A percentile compares a stretch with the other conserved stretches of the same genome.
Evolutionary conservation across 2,113 vertebrate genomes (phyloP).

Genomic region (Rhadina sibilatrix): DNA sequence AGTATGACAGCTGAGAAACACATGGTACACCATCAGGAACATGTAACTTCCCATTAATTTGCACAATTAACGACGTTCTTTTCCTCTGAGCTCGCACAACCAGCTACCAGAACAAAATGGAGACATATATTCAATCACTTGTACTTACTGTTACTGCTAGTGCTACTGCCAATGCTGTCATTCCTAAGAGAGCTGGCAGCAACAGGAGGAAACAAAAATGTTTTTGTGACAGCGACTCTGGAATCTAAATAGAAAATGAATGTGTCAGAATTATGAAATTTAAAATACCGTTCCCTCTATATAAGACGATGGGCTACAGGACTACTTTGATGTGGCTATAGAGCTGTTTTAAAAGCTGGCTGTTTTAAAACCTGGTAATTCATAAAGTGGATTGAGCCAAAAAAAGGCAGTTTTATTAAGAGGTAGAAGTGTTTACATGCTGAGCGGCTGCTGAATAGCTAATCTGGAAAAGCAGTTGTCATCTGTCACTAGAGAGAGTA

Average conservation of each 20-base stretch:
- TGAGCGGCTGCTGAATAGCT: not conserved
- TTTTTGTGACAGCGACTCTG: slow-evolving; percentile 79
- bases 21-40: slow-evolving; percentile 45
- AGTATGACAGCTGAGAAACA: slow-evolving; percentile 42
- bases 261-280: slow-evolving; percentile 64
- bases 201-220: slow-evolving; percentile 81
- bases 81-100: slow-evolving; percentile 51
- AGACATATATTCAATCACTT: slow-evolving; percentile 64
- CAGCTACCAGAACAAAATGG: slow-evolving; percentile 53
- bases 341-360: not conserved
- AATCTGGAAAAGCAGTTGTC: not conserved
- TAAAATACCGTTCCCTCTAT: slow-evolving; percentile 40
- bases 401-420: not conserved
- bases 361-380: not conserved
- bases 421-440: not conserved
- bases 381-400: not conserved
- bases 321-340: not conserved
- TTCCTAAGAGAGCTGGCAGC: slow-evolving; percentile 83
- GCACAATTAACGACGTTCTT: slow-evolving; percentile 46
- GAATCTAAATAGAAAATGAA: slow-evolving; percentile 80
- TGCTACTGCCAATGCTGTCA: slow-evolving; percentile 78
- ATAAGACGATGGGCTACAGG: not conserved
- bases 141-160: slow-evolving; percentile 79
- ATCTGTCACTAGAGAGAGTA: not conserved
- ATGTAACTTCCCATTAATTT: slow-evolving; percentile 39